Evolutionary conservation across 2,888 invertebrate genomes (phyloP), one percentile per base, ranked within the genome.

Genomic region (Meghimatium bilineatum): DNA sequence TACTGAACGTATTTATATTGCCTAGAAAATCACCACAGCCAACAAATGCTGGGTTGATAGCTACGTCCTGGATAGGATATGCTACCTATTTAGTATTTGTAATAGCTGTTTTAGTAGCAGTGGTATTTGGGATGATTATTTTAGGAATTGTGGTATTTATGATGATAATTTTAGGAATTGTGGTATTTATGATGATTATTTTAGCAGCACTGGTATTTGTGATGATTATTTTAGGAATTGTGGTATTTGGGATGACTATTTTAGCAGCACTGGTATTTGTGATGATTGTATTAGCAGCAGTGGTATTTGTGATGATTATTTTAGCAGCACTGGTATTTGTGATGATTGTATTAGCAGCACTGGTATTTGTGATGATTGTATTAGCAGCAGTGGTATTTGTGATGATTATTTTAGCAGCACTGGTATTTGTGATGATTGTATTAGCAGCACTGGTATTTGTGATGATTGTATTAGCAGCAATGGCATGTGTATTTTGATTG

Each of bases 321-420:
- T 67, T 69, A 79, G 79, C 69, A 67, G 79, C 69, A 79, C 69
- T 69, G 69, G 69, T 79, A 79, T 52, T 80, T 69, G 71, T 79
- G 69, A 52, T 79, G 69, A 69, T 79, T 69, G 69, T 79, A 67
- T 67, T 79, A 79, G 69, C 69, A 79, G 69, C 60, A 79, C 32
- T 69, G 69, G 79, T 69, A 79, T 67, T 69, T 69, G 79, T 69
- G 69, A 69, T 69, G 44, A 52, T 66, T 44, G 79, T 79, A 67
- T 49, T 79, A 67, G 44, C 69, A 67, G 79, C 69, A 67, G 79
- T 79, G 49, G 79, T 79, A 79, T 67, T 67, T 69, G 79, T 79
- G 78, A 80, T 72, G 72, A 74, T 84, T 78, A 80, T 84, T 78
- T 83, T 63, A 78, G 85, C 63, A 78, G 85, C 63, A 72, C 83